phyloP scores from a whole-genome alignment of 1,140 invertebrate species.

The Anadara kagoshimensis region DNA sequence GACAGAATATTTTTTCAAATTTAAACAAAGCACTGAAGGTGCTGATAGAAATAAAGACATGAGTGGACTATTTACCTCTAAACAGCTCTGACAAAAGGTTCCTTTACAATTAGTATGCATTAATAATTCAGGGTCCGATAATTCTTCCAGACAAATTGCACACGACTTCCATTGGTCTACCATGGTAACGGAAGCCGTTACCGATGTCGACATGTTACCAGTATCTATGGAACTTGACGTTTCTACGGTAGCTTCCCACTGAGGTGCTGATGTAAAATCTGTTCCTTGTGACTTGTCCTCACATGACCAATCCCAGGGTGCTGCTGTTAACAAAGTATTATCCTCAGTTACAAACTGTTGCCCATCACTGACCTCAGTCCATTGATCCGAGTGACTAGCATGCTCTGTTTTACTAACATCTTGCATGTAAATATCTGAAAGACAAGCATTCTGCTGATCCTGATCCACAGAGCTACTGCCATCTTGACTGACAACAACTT shows the following conservation, averaged over 20 bases:
- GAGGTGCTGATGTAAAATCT: too few species aligned
- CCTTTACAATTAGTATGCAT: constrained; percentile 78
- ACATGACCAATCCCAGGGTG: background rate
- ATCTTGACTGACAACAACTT: too few species aligned
- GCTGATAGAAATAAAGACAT: background rate
- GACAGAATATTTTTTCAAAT: too few species aligned
- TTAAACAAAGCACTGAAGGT: background rate
- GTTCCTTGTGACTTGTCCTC: background rate
- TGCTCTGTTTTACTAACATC: constrained; percentile 1
- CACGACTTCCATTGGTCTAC: constrained; percentile 74
- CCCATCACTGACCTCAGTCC: background rate
- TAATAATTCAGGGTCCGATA: constrained; percentile 77
- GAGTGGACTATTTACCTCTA: constrained; percentile 77
- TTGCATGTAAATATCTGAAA: too few species aligned
- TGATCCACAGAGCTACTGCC: background rate
- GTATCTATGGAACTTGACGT: too few species aligned
- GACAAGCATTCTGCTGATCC: background rate
- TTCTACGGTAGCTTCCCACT: too few species aligned
- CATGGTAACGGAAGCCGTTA: background rate
- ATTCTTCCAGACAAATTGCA: constrained; percentile 81
- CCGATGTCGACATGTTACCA: too few species aligned
- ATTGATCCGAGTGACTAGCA: constrained; percentile 16
- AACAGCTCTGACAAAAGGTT: constrained; percentile 79
- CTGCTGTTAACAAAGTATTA: background rate
- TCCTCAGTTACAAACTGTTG: background rate